Evolutionary conservation across 2,888 invertebrate species (phyloP).

Genomic region (Habroteleia sp.): DNA sequence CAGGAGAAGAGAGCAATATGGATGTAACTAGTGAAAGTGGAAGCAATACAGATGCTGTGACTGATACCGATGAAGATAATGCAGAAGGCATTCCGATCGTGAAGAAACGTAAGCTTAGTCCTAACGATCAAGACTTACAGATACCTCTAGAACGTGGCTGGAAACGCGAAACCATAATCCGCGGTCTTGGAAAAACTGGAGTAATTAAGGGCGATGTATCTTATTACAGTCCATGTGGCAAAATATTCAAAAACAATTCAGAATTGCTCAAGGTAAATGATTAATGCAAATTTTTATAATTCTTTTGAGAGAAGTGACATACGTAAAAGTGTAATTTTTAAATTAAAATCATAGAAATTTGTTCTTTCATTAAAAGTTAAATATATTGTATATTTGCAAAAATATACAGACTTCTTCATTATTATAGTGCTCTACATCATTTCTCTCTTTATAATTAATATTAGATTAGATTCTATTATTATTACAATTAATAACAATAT

Average conservation of each 20-base stretch:
- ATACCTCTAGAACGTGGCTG: conserved; percentile 85
- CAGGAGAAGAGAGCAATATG: conserved; percentile 80
- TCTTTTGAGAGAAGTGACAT: too few species aligned
- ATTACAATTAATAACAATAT: too few species aligned
- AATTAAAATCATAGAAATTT: too few species aligned
- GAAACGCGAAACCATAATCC: conserved; percentile 95
- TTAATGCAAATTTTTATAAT: neutral
- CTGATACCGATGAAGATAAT: conserved; percentile 79
- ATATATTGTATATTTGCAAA: too few species aligned
- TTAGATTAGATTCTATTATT: too few species aligned
- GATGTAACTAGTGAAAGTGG: conserved; percentile 80
- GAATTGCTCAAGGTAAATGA: conserved; percentile 83
- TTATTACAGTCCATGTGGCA: conserved; percentile 88
- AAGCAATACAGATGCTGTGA: conserved; percentile 78
- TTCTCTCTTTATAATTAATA: too few species aligned
- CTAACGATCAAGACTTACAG: conserved; percentile 78
- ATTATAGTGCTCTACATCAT: too few species aligned
- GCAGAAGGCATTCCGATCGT: conserved; percentile 77
- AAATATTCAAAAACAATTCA: conserved; percentile 84
- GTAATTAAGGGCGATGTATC: conserved; percentile 96
- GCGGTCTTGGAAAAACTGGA: conserved; percentile 92
- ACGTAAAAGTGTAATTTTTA: too few species aligned
- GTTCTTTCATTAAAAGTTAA: too few species aligned
- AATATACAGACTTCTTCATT: too few species aligned
- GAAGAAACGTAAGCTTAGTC: conserved; percentile 78